phyloP scores from a whole-genome alignment of 2,113 vertebrate species.

The Protobothrops flavoviridis region DNA sequence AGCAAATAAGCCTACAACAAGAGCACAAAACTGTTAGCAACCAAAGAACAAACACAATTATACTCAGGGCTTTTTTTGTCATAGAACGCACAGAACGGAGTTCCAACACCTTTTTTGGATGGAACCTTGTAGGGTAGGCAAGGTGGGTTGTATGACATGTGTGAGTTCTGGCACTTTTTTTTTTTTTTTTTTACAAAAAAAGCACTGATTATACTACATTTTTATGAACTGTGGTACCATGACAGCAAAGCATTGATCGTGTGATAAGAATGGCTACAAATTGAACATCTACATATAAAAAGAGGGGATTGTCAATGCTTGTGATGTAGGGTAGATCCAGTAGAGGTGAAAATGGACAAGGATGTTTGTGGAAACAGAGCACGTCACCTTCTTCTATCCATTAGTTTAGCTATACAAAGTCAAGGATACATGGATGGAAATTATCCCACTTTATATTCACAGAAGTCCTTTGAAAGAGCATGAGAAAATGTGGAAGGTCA shows the following conservation, averaged over 20 bases:
- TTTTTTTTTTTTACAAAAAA: no score
- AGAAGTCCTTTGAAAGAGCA: not conserved
- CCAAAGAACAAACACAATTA: slow-evolving; percentile 17
- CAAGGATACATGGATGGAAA: not conserved
- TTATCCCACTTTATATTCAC: not conserved
- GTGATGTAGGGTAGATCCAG: not conserved
- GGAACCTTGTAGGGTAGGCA: no score
- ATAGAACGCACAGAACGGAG: no score
- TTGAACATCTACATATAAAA: not conserved
- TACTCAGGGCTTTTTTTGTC: not conserved
- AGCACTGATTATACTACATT: not conserved
- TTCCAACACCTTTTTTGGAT: no score
- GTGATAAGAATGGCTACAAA: not conserved
- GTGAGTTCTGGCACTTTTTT: no score
- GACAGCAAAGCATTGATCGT: not conserved
- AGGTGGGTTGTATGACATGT: no score
- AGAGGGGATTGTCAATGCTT: not conserved
- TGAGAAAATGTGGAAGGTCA: not conserved
- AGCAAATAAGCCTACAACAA: slow-evolving; percentile 17
- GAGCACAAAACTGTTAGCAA: slow-evolving; percentile 3
- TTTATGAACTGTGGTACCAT: slow-evolving; percentile 6
- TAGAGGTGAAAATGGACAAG: not conserved
- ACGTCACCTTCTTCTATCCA: not conserved
- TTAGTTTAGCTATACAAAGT: not conserved
- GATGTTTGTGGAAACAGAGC: not conserved